Conservation (phyloP, 2,888 invertebrate genomes). For the Harpalus rubripes region DNA sequence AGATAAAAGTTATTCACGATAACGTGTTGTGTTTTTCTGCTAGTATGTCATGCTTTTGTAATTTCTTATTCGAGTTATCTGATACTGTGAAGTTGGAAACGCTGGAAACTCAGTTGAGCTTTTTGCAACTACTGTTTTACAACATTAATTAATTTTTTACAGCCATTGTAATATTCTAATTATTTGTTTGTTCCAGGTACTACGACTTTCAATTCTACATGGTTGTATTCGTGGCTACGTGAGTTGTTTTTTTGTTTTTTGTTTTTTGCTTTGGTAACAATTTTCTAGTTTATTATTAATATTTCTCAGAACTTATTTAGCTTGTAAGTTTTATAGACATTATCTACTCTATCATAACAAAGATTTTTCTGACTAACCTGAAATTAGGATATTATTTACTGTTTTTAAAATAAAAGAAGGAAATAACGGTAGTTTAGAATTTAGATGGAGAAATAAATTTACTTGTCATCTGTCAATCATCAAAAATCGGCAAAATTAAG, state of each 20-base stretch:
- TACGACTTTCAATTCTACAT: slow-evolving; percentile 60
- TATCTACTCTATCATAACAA: no score
- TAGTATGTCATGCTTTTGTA: slow-evolving; percentile 28
- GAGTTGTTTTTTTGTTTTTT: slow-evolving; percentile 62
- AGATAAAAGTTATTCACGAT: slow-evolving; percentile 28
- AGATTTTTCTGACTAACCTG: no score
- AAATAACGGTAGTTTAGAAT: no score
- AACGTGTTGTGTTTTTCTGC: slow-evolving; percentile 30
- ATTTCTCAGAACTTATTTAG: no score
- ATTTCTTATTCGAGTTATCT: slow-evolving; percentile 36
- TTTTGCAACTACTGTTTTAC: slow-evolving; percentile 20
- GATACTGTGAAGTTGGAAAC: slow-evolving; percentile 19
- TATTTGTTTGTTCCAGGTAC: slow-evolving; percentile 63
- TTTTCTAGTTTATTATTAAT: background rate
- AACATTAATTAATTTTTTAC: slow-evolving; percentile 30
- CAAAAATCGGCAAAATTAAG: no score
- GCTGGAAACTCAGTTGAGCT: background rate
- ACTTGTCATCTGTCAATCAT: no score
- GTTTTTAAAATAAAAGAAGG: no score
- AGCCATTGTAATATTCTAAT: slow-evolving; percentile 18
- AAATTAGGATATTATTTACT: no score
- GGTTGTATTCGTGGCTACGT: slow-evolving; percentile 66
- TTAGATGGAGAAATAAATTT: no score
- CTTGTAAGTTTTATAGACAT: no score
- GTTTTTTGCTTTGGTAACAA: slow-evolving; percentile 57